Evolutionary conservation across 37 sponge, comb jelly and placozoan species (phyloP).

Genomic region (Haliclona indistincta): DNA sequence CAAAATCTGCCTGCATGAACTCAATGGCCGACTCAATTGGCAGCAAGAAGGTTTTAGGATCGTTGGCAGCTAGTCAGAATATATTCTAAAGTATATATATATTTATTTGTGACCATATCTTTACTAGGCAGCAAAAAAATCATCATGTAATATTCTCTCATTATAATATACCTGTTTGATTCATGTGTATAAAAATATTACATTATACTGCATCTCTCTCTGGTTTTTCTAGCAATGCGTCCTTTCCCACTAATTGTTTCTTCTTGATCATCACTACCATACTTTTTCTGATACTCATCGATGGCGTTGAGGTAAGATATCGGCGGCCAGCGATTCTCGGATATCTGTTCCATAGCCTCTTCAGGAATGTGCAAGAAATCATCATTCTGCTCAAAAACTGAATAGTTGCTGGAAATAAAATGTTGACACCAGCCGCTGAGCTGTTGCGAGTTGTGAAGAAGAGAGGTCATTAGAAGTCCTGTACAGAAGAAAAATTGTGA

Average conservation of each 20-base stretch:
- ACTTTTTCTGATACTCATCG: conserved; percentile 79
- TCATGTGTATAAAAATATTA: conserved; percentile 16
- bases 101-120: too few species aligned
- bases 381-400: conserved; percentile 51
- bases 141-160: background rate
- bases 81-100: too few species aligned
- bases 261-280: conserved; percentile 32
- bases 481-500: background rate
- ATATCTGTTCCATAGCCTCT: background rate
- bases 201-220: conserved; percentile 25
- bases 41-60: conserved; percentile 47
- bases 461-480: conserved; percentile 73
- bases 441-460: conserved; percentile 84
- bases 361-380: conserved; percentile 33
- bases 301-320: conserved; percentile 65
- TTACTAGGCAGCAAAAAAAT: background rate
- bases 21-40: conserved; percentile 53
- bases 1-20: conserved; percentile 27
- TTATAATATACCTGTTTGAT: background rate
- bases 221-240: conserved; percentile 4
- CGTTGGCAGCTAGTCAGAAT: conserved; percentile 22
- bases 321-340: conserved; percentile 82
- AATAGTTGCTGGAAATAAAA: conserved; percentile 84
- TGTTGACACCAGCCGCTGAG: conserved; percentile 82
- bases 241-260: background rate